A percentile compares a stretch with the other conserved stretches of the same genome.
Conservation (phyloP, 2,113 vertebrate genomes). For the Blennius ocellaris region DNA sequence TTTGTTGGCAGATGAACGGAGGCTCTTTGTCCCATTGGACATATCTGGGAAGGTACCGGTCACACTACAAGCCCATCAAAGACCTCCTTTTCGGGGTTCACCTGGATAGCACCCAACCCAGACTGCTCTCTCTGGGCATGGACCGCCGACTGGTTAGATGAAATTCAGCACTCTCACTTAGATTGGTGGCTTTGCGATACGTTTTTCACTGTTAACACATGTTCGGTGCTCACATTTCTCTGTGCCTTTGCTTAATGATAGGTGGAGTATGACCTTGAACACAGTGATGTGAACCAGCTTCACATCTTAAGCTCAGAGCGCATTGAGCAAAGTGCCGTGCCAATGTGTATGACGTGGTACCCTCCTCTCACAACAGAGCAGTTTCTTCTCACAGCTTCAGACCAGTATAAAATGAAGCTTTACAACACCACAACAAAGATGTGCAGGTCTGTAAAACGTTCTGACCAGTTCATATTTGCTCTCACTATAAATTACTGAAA, state of each 20-base stretch:
- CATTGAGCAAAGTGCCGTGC: slow-evolving; percentile 87
- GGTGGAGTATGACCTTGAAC: slow-evolving; percentile 92
- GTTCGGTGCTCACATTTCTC: slow-evolving; percentile 6
- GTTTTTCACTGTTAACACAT: slow-evolving; percentile 6
- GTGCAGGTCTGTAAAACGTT: slow-evolving; percentile 88
- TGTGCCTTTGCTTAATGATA: slow-evolving; percentile 63
- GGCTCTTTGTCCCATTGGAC: slow-evolving; percentile 79
- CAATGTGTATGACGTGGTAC: slow-evolving; percentile 91
- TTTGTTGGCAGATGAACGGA: slow-evolving; percentile 54
- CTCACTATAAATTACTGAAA: neutral
- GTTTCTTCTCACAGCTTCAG: slow-evolving; percentile 89
- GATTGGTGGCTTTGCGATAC: neutral
- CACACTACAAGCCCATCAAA: slow-evolving; percentile 90
- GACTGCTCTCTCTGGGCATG: slow-evolving; percentile 91
- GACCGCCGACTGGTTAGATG: slow-evolving; percentile 88
- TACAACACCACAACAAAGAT: slow-evolving; percentile 89
- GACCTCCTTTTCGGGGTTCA: slow-evolving; percentile 91
- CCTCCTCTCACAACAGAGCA: slow-evolving; percentile 87
- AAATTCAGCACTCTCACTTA: neutral
- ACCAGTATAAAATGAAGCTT: slow-evolving; percentile 93
- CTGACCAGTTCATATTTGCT: neutral
- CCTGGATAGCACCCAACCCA: slow-evolving; percentile 82
- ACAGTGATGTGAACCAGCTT: slow-evolving; percentile 80
- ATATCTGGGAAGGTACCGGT: slow-evolving; percentile 85
- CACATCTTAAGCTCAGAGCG: slow-evolving; percentile 81